A percentile compares a stretch with the other conserved stretches of the same genome.
Evolutionary conservation across 1,140 invertebrate genomes (phyloP).

Genomic region (Musca domestica): DNA sequence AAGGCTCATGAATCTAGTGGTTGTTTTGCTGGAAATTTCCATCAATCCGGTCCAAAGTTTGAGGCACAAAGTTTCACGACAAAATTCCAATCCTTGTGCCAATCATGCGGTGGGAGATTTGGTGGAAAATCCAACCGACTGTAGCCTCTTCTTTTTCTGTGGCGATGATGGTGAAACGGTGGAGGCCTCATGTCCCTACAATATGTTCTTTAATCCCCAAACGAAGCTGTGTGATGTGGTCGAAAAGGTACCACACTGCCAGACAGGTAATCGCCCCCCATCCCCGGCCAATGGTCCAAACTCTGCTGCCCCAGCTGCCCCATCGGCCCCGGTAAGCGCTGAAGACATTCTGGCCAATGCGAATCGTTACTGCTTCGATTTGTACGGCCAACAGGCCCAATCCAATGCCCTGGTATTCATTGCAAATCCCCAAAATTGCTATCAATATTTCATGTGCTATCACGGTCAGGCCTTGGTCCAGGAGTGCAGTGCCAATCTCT

Average conservation of each 20-base stretch:
- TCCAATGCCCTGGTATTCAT: constrained; percentile 38
- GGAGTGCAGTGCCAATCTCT: constrained; percentile 40
- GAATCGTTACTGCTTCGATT: constrained; percentile 34
- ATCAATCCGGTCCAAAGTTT: too few relatives aligned
- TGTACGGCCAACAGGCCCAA: constrained; percentile 28
- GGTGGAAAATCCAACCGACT: constrained; percentile 41
- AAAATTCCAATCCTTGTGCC: constrained; percentile 30
- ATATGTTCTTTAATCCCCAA: constrained; percentile 43
- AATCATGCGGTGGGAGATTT: constrained; percentile 42
- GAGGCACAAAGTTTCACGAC: not conserved
- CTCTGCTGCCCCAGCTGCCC: not conserved
- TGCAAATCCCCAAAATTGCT: constrained; percentile 40
- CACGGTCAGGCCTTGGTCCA: constrained; percentile 47
- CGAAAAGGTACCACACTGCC: constrained; percentile 35
- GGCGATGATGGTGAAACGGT: constrained; percentile 44
- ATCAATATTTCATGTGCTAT: constrained; percentile 46
- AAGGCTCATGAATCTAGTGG: too few relatives aligned
- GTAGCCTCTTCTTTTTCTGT: constrained; percentile 43
- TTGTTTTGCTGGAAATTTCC: too few relatives aligned
- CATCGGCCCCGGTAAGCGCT: not conserved
- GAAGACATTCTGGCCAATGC: constrained; percentile 37
- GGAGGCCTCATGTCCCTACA: constrained; percentile 41
- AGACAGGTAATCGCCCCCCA: not conserved
- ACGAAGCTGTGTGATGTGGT: constrained; percentile 43
- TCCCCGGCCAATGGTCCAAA: not conserved